Evolutionary conservation across 2,113 vertebrate genomes (phyloP).

Genomic region (Climacteris rufus): DNA sequence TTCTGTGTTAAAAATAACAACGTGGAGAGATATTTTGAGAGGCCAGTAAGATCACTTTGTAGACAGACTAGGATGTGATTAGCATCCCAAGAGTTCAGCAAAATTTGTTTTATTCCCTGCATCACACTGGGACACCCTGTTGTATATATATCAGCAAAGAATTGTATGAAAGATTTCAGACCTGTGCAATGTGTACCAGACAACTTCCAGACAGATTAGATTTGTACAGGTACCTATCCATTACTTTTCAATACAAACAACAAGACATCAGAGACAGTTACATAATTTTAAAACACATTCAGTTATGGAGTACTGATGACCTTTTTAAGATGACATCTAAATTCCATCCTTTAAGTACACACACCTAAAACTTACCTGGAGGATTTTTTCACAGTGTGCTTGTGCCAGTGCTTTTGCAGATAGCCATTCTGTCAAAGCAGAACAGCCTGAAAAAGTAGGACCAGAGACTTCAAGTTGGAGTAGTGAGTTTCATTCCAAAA

Average conservation of each 20-base stretch:
- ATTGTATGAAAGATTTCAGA: not conserved
- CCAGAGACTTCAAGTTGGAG: not conserved
- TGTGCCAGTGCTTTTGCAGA: not conserved
- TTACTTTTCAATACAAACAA: conserved; percentile 5
- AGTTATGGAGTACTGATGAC: not conserved
- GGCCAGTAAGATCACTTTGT: not conserved
- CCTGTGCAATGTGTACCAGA: not conserved
- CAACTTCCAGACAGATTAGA: not conserved
- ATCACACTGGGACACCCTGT: not conserved
- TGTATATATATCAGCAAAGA: not conserved
- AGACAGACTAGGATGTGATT: not conserved
- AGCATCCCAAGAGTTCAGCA: not conserved
- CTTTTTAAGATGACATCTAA: not conserved
- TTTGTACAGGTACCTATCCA: not conserved
- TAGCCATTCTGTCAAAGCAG: not conserved
- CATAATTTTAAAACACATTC: not conserved
- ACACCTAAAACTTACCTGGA: not conserved
- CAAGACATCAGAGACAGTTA: not conserved
- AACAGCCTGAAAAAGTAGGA: not conserved
- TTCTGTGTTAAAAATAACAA: not conserved
- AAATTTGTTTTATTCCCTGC: not conserved
- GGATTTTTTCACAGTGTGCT: not conserved
- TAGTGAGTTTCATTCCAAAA: not conserved
- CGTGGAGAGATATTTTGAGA: not conserved
- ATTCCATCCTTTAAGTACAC: not conserved